A percentile compares a stretch with the other conserved stretches of the same genome.
Evolutionary conservation across 1,140 invertebrate genomes (phyloP).

Genomic region (Druon quercuslanigerum): DNA sequence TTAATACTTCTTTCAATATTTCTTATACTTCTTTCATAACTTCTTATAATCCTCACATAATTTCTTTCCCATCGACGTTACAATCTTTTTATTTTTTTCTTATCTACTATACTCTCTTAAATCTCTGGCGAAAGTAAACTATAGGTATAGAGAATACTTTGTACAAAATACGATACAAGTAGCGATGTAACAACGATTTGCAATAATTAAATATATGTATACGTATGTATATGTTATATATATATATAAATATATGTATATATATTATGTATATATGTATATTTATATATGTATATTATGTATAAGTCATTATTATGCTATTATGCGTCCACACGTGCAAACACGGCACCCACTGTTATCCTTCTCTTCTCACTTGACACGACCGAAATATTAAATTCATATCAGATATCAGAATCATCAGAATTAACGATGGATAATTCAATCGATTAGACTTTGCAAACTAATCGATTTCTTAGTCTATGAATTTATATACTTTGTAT

Average conservation of each 20-base stretch:
- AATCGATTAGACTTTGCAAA: background rate
- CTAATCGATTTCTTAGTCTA: conserved; percentile 13
- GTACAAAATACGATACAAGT: conserved; percentile 75
- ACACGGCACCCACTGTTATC: conserved; percentile 53
- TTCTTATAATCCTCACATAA: background rate
- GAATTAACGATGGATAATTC: background rate
- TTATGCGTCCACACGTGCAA: conserved; percentile 55
- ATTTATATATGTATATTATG: conserved; percentile 60
- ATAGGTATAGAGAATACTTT: conserved; percentile 70
- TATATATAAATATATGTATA: conserved; percentile 53
- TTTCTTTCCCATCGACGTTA: conserved; percentile 37
- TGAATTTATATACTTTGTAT: conserved; percentile 3
- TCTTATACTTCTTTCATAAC: conserved; percentile 30
- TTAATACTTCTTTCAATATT: conserved; percentile 33
- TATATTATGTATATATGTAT: conserved; percentile 51
- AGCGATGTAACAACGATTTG: conserved; percentile 74
- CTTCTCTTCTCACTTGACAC: conserved; percentile 42
- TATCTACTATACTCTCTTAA: conserved; percentile 50
- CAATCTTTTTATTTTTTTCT: conserved; percentile 43
- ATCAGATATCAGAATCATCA: background rate
- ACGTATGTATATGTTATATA: too few species aligned
- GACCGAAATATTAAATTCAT: too few species aligned
- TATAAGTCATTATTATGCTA: conserved; percentile 61
- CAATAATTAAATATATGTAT: conserved; percentile 71
- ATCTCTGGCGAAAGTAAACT: conserved; percentile 68